These are phyloP conservation scores for Zaprionus vittiger DNA, from an alignment of 1,140 invertebrate genomes.

Conservation along the genomic window DNA sequence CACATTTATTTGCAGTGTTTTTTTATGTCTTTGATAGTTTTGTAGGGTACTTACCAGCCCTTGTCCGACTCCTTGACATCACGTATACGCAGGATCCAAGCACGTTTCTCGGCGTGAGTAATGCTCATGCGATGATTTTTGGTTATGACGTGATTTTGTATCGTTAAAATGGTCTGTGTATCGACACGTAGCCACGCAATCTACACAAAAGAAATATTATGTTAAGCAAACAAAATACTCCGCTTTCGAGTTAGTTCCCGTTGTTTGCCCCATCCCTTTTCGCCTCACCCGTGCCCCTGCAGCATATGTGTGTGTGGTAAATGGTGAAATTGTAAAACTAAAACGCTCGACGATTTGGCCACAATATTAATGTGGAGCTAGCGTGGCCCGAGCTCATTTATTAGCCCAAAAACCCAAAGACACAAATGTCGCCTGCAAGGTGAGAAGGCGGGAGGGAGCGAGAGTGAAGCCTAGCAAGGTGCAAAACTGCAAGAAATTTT, in stretches of 20 bases:
- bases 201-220: constrained; percentile 85
- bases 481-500: constrained; percentile 38
- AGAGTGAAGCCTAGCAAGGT: constrained; percentile 31
- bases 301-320: constrained; percentile 11
- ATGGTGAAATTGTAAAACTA: constrained; percentile 63
- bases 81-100: constrained; percentile 93
- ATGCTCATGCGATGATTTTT: constrained; percentile 94
- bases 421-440: constrained; percentile 55
- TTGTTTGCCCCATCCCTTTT: not conserved
- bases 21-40: not conserved
- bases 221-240: constrained; percentile 32
- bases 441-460: not conserved
- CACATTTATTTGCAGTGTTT: not conserved
- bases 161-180: constrained; percentile 96
- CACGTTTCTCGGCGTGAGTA: constrained; percentile 93
- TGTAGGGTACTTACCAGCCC: constrained; percentile 86
- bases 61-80: constrained; percentile 92
- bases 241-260: not conserved
- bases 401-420: constrained; percentile 46
- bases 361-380: constrained; percentile 65
- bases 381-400: constrained; percentile 75
- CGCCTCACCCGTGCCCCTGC: not conserved
- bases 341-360: constrained; percentile 65
- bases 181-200: constrained; percentile 96
- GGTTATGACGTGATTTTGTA: constrained; percentile 95